These are phyloP conservation scores for Dreissena polymorpha DNA, from an alignment of 1,140 invertebrate genomes.

Conservation along the genomic window DNA sequence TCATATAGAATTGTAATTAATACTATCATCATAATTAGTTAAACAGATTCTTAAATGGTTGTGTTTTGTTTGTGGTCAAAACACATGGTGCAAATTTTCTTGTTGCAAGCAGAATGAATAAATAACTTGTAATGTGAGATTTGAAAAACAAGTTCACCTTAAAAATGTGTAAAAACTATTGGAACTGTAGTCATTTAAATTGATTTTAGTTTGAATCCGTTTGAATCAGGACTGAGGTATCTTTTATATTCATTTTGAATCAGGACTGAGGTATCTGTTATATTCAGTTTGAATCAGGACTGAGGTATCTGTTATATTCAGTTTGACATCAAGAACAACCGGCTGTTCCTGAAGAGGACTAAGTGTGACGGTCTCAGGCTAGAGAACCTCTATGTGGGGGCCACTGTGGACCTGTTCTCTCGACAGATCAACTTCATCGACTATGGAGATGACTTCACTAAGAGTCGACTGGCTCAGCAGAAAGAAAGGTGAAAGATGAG, in stretches of 20 bases:
- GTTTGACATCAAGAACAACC: constrained; percentile 88
- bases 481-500: constrained; percentile 71
- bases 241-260: constrained; percentile 85
- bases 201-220: not conserved
- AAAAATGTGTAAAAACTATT: too few species aligned
- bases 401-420: constrained; percentile 88
- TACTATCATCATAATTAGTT: too few species aligned
- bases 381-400: constrained; percentile 88
- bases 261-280: constrained; percentile 78
- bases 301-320: constrained; percentile 74
- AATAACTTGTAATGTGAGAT: too few species aligned
- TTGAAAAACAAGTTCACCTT: too few species aligned
- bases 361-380: constrained; percentile 85
- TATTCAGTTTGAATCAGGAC: not conserved
- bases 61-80: too few species aligned
- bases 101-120: too few species aligned
- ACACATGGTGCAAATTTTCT: too few species aligned
- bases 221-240: not conserved
- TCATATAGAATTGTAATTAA: too few species aligned
- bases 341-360: constrained; percentile 88
- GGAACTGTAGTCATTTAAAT: too few species aligned
- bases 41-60: too few species aligned
- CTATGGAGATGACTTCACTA: constrained; percentile 85
- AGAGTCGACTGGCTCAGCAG: constrained; percentile 75
- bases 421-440: constrained; percentile 88